Evolutionary conservation across 2,888 invertebrate genomes (phyloP), one percentile per base, ranked within the genome.

Genomic region (Oscheius onirici): DNA sequence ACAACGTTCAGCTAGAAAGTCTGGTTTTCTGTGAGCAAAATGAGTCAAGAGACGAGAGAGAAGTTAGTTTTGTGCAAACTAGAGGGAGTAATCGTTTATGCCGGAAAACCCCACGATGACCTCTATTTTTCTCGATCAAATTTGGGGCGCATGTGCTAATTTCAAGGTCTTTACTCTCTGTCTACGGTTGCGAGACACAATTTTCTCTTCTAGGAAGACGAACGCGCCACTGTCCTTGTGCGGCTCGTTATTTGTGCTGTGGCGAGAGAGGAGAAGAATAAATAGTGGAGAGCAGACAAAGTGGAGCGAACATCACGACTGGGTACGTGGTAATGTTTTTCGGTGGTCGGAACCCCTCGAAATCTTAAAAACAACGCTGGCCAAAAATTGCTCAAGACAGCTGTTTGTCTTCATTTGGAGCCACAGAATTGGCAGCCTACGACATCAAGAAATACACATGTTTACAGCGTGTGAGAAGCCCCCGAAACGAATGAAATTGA

Each of bases 231-330:
- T 63, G 63, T 63, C 63, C 63, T 63, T 63, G 63, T 63, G 63
- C 63, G 63, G 46, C 63, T 63, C 63, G 63, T 28, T 63, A 63
- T 63, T 63, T 63, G 34, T 34, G 63, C 63, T 63, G 46, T 34
- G 34, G 34, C 34, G 34, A 34, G 34, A 34, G 63, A 49, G 61
- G 58, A 28, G 63, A 63, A 63, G 63, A 63, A 63, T 63, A 63
- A 63, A 63, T 63, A 63, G 46, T 63, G 63, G 34, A 46, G 63
- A 49, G 49, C 63, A 63, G 63, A 63, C 63, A 63, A 63, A 63
- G 63, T 63, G 63, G 63, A 63, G 63, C 63, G 63, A 63, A 63
- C 63, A 63, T 63, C 63, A 63, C 63, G 63, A 44, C 63, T 22
- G 44, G 34, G 22, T 44, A n/a, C 28, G n/a, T 22, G 43, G 58